These are phyloP conservation scores for Papilio gigon DNA, from an alignment of 2,888 invertebrate species.

Conservation along the genomic window DNA sequence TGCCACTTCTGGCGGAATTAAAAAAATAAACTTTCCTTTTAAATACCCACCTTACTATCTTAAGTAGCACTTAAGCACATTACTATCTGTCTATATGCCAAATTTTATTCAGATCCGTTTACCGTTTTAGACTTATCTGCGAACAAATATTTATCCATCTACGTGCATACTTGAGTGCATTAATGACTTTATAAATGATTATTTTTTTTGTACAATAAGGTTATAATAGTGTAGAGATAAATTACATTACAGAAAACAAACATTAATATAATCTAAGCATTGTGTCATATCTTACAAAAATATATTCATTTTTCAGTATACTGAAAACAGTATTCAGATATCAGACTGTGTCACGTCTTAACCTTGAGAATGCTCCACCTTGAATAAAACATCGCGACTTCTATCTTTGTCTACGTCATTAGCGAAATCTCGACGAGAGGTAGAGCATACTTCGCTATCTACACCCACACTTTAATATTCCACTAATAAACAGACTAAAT, in stretches of 20 bases:
- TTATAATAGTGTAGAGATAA: not conserved
- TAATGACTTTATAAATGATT: too few species aligned
- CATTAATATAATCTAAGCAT: not conserved
- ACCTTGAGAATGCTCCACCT: conserved; percentile 17
- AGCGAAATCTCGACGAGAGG: conserved; percentile 14
- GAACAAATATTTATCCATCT: too few species aligned
- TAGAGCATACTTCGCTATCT: not conserved
- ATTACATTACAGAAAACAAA: not conserved
- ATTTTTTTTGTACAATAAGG: too few species aligned
- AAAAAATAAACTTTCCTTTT: too few species aligned
- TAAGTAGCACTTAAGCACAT: too few species aligned
- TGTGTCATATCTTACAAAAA: not conserved
- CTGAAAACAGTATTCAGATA: not conserved
- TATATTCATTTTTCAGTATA: not conserved
- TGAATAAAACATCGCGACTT: conserved; percentile 9
- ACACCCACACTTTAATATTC: conserved; percentile 1
- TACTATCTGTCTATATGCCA: too few species aligned
- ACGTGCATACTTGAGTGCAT: too few species aligned
- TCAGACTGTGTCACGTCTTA: conserved; percentile 6
- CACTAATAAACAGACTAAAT: not conserved
- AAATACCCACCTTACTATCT: too few species aligned
- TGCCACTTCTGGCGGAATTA: too few species aligned
- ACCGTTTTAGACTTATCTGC: too few species aligned
- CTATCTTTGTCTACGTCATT: conserved; percentile 23
- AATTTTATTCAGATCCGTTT: too few species aligned